Evolutionary conservation across 1,140 invertebrate species (phyloP).

Genomic region (Argopecten irradians): DNA sequence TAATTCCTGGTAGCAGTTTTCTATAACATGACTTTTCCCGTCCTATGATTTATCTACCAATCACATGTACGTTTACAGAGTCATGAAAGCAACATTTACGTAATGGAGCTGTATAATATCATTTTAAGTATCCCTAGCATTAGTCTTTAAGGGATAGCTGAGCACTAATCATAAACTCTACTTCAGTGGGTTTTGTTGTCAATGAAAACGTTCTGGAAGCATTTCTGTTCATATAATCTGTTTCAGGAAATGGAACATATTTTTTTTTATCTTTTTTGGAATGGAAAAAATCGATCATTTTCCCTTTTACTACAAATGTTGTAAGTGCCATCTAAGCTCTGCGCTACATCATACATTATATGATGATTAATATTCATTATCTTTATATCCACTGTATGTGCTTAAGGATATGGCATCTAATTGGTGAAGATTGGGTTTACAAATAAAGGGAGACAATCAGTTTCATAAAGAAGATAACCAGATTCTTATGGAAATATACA

Average conservation of each 20-base stretch:
- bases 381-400: no score
- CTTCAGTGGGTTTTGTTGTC: neutral
- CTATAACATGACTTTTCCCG: neutral
- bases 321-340: neutral
- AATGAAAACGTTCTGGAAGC: neutral
- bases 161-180: neutral
- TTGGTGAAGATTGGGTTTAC: neutral
- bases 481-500: neutral
- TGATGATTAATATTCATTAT: no score
- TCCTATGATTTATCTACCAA: neutral
- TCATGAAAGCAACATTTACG: neutral
- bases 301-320: neutral
- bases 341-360: no score
- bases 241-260: no score
- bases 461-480: neutral
- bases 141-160: neutral
- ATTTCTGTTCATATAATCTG: neutral
- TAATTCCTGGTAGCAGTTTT: neutral
- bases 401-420: no score
- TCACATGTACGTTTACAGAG: neutral
- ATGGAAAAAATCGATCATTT: neutral
- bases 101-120: neutral
- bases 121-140: slow-evolving; percentile 8
- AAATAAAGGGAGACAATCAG: neutral
- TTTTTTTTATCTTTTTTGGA: no score